Base-by-base conservation (phyloP, 1,140 invertebrate species). In the Drosophila takahashii region DNA sequence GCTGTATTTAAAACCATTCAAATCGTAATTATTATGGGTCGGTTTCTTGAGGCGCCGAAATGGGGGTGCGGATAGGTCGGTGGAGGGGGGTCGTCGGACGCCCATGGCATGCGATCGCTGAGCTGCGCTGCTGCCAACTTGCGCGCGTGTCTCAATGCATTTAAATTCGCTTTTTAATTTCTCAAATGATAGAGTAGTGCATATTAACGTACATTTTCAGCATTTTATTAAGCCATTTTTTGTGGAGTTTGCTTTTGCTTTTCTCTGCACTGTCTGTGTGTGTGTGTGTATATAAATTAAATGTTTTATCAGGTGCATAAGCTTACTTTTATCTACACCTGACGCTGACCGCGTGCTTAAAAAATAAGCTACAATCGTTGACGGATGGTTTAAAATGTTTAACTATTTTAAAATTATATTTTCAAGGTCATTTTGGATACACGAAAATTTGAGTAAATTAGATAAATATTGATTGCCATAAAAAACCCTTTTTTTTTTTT, bases 111-210 rank as follows among this genome's bases (percentile, higher is more conserved):
- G 59, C 66, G 53, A 78, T 60, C 58, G 34, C 29, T 9, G 29
- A 32, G 29, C 29, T 32, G 29, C 29, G 29, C 61, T 44, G 26
- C 47, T 42, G 47, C 26, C 42, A 16, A 37, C 10, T 27, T 50
- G 32, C 53, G 79, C 69, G 80, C 81, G 81, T 84, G 81, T 61
- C 81, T 41, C 50, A 64, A 67, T 79, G 80, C 81, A 84, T 84
- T 84, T 77, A 84, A 84, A 79, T 79, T 72, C 65, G 53, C 76
- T 76, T 70, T 84, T 72, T 72, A 79, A 79, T 69, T 77, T 73
- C 59, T 47, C 54, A 77, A 72, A 73, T 74, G 71, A 72, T 60
- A 72, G 53, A 52, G 16, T 60, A 72, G 37, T 72, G 67, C 47
- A 76, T 58, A 76, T 77, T 67, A 77, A 77, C 22, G 53, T 76